These are phyloP conservation scores for Macrocentrus cingulum DNA, from an alignment of 1,140 invertebrate genomes.

Conservation along the genomic window DNA sequence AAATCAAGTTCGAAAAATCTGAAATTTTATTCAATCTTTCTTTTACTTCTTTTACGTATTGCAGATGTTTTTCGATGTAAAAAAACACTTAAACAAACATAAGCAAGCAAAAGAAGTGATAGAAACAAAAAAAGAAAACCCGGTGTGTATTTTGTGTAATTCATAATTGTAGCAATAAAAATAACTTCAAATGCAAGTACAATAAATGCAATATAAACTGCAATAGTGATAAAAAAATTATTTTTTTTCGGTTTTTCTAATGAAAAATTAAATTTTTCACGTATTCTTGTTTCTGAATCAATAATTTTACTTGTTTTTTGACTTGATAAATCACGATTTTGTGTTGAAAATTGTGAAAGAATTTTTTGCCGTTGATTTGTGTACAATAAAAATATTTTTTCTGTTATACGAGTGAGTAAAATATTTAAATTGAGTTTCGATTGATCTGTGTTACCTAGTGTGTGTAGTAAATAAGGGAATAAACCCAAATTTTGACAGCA, in stretches of 20 bases:
- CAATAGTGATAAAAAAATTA: conserved; percentile 34
- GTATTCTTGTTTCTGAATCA: not conserved
- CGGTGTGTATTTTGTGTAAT: conserved; percentile 47
- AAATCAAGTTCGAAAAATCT: not conserved
- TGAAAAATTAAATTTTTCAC: conserved; percentile 13
- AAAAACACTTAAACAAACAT: conserved; percentile 47
- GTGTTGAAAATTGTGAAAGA: conserved; percentile 23
- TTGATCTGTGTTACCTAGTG: conserved; percentile 47
- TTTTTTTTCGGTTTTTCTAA: conserved; percentile 36
- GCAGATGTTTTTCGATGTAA: not conserved
- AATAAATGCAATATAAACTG: conserved; percentile 48
- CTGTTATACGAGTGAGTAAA: conserved; percentile 36
- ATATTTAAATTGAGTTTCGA: conserved; percentile 33
- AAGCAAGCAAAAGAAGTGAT: conserved; percentile 44
- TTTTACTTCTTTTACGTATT: not conserved
- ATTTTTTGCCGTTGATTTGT: conserved; percentile 31
- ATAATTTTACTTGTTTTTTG: not conserved
- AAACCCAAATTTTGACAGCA: conserved; percentile 56
- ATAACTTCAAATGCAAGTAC: conserved; percentile 42
- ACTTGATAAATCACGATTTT: not conserved
- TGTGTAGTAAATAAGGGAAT: conserved; percentile 52
- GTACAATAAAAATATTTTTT: conserved; percentile 43
- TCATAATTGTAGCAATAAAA: conserved; percentile 39
- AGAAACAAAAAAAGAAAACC: conserved; percentile 51
- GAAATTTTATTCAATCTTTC: not conserved